A percentile compares a stretch with the other conserved stretches of the same genome.
phyloP scores from a whole-genome alignment of 2,888 invertebrate genomes.

The Drosophila kanekoi region DNA sequence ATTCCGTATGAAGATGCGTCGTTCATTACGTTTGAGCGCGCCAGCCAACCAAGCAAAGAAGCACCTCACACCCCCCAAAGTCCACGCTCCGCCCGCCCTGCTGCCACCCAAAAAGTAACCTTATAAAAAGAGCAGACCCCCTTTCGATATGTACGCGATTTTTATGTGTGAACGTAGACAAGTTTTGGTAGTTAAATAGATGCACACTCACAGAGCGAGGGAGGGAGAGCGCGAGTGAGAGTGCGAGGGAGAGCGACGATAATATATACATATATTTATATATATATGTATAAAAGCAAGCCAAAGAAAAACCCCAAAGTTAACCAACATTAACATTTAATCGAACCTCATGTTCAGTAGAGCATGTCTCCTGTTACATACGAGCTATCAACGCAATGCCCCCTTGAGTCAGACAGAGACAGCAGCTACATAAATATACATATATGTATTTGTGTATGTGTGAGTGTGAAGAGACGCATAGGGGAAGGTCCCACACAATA shows the following conservation, averaged over 20 bases:
- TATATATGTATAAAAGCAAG: constrained; percentile 44
- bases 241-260: constrained; percentile 26
- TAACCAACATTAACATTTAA: constrained; percentile 85
- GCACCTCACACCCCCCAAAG: constrained; percentile 28
- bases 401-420: constrained; percentile 28
- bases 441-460: constrained; percentile 11
- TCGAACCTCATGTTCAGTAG: constrained; percentile 85
- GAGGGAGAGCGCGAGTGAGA: constrained; percentile 1
- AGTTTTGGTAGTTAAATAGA: constrained; percentile 81
- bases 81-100: background rate
- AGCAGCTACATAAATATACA: constrained; percentile 15
- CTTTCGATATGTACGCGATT: constrained; percentile 69
- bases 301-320: constrained; percentile 82
- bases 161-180: constrained; percentile 81
- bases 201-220: constrained; percentile 58
- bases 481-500: constrained; percentile 60
- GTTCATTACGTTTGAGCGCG: constrained; percentile 76
- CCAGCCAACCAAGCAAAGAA: constrained; percentile 69
- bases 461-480: constrained; percentile 41
- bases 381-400: constrained; percentile 66
- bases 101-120: constrained; percentile 23
- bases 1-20: constrained; percentile 56
- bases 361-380: constrained; percentile 84
- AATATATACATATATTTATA: constrained; percentile 8
- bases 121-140: constrained; percentile 20